Evolutionary conservation across 2,113 vertebrate genomes (phyloP), one percentile per base, ranked within the genome.

Genomic region (Myrmophylax atrothorax): DNA sequence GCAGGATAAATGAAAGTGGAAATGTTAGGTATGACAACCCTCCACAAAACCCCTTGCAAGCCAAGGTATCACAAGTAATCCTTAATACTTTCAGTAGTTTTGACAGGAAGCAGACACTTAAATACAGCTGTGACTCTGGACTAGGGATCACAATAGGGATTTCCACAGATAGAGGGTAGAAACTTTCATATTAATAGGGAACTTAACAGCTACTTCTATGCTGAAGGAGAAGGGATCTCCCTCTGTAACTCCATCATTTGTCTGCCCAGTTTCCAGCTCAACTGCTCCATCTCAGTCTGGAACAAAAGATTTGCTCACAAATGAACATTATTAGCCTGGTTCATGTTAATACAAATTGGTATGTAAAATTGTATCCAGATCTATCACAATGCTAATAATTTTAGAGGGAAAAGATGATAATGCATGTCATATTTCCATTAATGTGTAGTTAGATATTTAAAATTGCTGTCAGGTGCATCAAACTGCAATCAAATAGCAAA

Each of bases 311-410:
- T 83, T 95, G 46, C 67, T 69, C 85, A 19, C 23, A 62, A 95
- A 42, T 52, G 50, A 53, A 31, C 23, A 46, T 56, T 86, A 87
- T 58, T 84, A 95, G 56, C 40, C 49, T 82, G 62, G 29, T 78
- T 97, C 93, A 96, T 84, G 89, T 75, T 84, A 91, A 95, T 94
- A 91, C 69, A 84, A 78, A 55, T 46, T 84, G 18, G 18, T 75
- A 89, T 50, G 67, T 69, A 80, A 93, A 91, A 93, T 46, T 50
- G 18, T 60, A 83, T 84, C 74, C 77, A 87, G 25, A 60, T 46
- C 69, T 68, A 89, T 66, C 81, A 73, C 50, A 90, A 80, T 42
- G 28, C 25, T 84, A 67, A 62, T 46, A 79, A 93, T 73, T 79
- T 83, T 38, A 90, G 49, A 82, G 40, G n/a, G 58, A 91, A 91